A percentile compares a stretch with the other conserved stretches of the same genome.
Conservation (phyloP, 2,888 invertebrate species). For the Crossocerus cetratus region DNA sequence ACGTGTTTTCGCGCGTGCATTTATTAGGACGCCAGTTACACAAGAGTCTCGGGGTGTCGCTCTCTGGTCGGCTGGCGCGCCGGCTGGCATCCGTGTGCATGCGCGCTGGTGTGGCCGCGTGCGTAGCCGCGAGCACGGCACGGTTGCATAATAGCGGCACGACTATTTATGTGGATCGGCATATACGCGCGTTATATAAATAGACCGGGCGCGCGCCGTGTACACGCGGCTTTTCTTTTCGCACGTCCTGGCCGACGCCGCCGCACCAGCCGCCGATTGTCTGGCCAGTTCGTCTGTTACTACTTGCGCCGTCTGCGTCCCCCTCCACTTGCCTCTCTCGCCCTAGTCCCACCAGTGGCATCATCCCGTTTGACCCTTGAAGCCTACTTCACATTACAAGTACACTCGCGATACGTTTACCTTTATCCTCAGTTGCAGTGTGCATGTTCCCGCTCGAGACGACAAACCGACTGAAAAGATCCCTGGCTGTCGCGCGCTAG, state of each 20-base stretch:
- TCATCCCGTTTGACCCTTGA: no score
- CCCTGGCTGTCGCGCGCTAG: no score
- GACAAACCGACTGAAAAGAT: no score
- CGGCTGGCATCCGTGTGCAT: neutral
- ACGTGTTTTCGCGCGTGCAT: constrained; percentile 22
- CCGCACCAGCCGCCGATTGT: constrained; percentile 37
- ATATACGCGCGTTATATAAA: constrained; percentile 57
- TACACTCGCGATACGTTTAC: no score
- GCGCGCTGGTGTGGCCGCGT: constrained; percentile 13
- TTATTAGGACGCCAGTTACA: constrained; percentile 27
- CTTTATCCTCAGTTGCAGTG: no score
- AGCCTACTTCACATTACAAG: no score
- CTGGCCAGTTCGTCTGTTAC: constrained; percentile 16
- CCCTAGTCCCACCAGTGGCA: no score
- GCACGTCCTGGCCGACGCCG: constrained; percentile 12
- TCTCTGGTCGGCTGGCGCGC: constrained; percentile 4
- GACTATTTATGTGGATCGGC: constrained; percentile 60
- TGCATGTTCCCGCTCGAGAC: no score
- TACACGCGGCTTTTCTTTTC: constrained; percentile 48
- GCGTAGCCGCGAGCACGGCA: neutral
- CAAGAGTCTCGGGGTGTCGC: constrained; percentile 10
- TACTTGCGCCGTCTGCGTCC: constrained; percentile 16
- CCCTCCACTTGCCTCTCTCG: no score
- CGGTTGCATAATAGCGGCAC: constrained; percentile 50
- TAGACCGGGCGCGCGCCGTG: constrained; percentile 38